Percentiles rank a stretch among this genome's conserved stretches.
Evolutionary conservation across 2,888 invertebrate species (phyloP).

Genomic region (Nasonovia ribisnigri): DNA sequence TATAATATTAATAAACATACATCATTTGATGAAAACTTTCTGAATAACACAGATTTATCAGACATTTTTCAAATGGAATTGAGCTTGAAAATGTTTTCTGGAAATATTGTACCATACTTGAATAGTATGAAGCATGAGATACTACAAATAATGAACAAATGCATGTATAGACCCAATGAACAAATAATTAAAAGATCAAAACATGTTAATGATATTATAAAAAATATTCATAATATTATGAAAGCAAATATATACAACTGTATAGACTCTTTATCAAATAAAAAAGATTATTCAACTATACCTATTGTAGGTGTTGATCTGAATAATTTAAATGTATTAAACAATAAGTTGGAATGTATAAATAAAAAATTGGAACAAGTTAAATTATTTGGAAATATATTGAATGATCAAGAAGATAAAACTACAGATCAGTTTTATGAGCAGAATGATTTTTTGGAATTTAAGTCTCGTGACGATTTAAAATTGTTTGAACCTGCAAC

Average conservation of each 20-base stretch:
- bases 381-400: background rate
- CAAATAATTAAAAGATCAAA: background rate
- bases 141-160: slow-evolving; percentile 24
- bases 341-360: background rate
- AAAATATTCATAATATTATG: background rate
- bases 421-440: background rate
- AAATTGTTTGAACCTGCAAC: background rate
- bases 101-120: slow-evolving; percentile 16
- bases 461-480: background rate
- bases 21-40: background rate
- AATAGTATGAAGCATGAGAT: slow-evolving; percentile 30
- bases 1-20: background rate
- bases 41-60: background rate
- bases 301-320: background rate
- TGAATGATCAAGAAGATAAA: background rate
- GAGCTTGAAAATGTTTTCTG: slow-evolving; percentile 27
- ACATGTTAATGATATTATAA: background rate
- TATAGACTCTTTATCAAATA: background rate
- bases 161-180: background rate
- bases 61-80: slow-evolving; percentile 16
- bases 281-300: background rate
- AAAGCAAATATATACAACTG: background rate
- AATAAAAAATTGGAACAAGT: background rate
- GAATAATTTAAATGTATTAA: background rate
- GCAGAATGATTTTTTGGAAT: background rate